These are phyloP conservation scores for Masticophis lateralis DNA, from an alignment of 2,797 vertebrate genomes.

Conservation along the genomic window DNA sequence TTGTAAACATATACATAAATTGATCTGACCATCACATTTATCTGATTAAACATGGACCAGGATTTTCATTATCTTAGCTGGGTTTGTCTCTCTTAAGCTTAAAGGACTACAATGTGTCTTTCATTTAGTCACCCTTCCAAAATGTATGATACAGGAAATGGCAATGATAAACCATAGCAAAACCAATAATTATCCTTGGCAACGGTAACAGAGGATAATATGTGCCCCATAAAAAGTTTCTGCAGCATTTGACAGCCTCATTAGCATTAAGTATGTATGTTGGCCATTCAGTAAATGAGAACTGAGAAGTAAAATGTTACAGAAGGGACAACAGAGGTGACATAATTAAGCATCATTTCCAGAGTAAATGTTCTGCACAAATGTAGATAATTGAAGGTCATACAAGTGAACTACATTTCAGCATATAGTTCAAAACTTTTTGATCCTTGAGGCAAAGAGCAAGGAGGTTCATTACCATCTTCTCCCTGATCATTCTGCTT, in stretches of 20 bases:
- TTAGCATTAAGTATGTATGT: background rate
- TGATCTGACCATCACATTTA: background rate
- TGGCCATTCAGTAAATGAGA: background rate
- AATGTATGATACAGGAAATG: background rate
- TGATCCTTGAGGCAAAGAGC: background rate
- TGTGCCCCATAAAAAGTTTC: background rate
- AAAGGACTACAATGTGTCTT: background rate
- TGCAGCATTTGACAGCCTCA: background rate
- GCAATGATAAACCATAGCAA: background rate
- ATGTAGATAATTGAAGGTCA: background rate
- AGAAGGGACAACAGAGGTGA: background rate
- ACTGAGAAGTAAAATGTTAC: background rate
- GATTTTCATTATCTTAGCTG: background rate
- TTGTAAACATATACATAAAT: background rate
- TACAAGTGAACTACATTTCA: background rate
- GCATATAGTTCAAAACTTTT: background rate
- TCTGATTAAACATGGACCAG: background rate
- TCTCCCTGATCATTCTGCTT: background rate
- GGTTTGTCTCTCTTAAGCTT: background rate
- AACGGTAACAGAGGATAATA: background rate
- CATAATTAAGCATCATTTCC: background rate
- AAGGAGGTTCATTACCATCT: background rate
- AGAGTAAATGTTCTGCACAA: background rate
- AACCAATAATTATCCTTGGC: background rate
- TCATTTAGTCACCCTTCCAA: background rate